Base-by-base conservation (phyloP, 2,888 invertebrate genomes). In the Pachycephus smyrnensis region DNA sequence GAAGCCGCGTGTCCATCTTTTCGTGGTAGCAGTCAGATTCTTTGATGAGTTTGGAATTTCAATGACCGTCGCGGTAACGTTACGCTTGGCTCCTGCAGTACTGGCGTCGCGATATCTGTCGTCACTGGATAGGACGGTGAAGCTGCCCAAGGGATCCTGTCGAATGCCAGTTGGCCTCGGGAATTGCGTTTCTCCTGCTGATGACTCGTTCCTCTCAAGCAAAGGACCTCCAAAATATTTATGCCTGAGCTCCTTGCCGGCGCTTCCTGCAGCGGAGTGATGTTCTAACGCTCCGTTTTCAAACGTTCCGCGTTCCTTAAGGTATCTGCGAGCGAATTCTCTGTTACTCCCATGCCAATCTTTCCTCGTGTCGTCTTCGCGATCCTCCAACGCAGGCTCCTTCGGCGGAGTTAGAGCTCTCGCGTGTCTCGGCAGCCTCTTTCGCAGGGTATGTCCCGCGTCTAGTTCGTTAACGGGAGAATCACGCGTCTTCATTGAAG, bases 391-490 rank as follows among this genome's bases (percentile, higher is more conserved):
- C 12, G 40, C 12, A 31, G 79, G 68, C 31, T 81, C 76, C 71
- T 37, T 84, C 31, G 89, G 89, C 1, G 91, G 90, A 33, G 88
- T 88, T 81, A 91, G 77, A 1, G 91, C 87, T 80, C 89, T 85
- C 30, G 86, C 87, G 80, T 90, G 89, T 75, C 90, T 86, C 12
- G 86, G 83, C 3, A 84, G 85, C 33, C 82, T 82, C 68, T 75
- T 83, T 12, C 82, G 9, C n/a, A 12, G 1, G 55, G 69, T 12
- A 76, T 76, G 23, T 82, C 83, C 4, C 77, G 79, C 40, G 75
- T 77, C 74, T 75, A 84, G 55, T 73, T 74, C 15, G 79, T 80
- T n/a, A 15, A 15, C 40, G 40, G 73, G 40, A 0, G 82, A 82
- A 6, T 73, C 69, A 4, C 79, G 74, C 32, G 80, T 79, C n/a